These are phyloP conservation scores for Bombus soroeensis DNA, from an alignment of 1,140 invertebrate genomes.

Conservation along the genomic window DNA sequence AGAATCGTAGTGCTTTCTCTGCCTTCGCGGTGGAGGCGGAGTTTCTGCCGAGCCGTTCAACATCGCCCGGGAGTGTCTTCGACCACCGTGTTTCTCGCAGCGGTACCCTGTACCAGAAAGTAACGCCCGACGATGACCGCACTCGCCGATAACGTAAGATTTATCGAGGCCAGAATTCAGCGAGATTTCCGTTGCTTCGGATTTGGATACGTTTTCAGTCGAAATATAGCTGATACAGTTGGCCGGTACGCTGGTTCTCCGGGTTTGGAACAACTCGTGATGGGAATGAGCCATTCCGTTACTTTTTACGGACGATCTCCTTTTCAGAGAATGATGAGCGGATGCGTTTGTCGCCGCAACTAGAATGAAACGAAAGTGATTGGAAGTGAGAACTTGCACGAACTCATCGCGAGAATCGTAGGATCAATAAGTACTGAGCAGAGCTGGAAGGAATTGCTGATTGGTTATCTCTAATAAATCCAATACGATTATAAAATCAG, in stretches of 20 bases:
- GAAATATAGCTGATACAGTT: constrained; percentile 79
- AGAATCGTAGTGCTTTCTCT: constrained; percentile 70
- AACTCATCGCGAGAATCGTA: neutral
- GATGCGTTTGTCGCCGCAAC: constrained; percentile 4
- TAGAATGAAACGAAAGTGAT: neutral
- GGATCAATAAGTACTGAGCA: neutral
- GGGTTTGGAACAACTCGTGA: constrained; percentile 76
- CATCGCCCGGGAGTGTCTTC: constrained; percentile 74
- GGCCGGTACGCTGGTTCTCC: constrained; percentile 77
- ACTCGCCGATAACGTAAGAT: constrained; percentile 77
- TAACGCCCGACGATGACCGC: constrained; percentile 70
- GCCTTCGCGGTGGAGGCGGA: constrained; percentile 58
- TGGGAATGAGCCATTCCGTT: constrained; percentile 76
- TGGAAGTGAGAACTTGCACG: neutral
- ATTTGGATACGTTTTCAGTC: constrained; percentile 74
- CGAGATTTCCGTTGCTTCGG: constrained; percentile 65
- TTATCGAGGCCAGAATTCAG: constrained; percentile 69
- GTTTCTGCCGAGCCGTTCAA: constrained; percentile 76
- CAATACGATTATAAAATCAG: too few species aligned
- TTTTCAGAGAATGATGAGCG: constrained; percentile 72
- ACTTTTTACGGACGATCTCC: constrained; percentile 80
- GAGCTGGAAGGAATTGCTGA: neutral
- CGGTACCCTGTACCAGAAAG: constrained; percentile 69
- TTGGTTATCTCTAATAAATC: neutral
- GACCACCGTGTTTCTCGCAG: constrained; percentile 79